Evolutionary conservation across 2,113 vertebrate genomes (phyloP).

Genomic region (Bos indicus): DNA sequence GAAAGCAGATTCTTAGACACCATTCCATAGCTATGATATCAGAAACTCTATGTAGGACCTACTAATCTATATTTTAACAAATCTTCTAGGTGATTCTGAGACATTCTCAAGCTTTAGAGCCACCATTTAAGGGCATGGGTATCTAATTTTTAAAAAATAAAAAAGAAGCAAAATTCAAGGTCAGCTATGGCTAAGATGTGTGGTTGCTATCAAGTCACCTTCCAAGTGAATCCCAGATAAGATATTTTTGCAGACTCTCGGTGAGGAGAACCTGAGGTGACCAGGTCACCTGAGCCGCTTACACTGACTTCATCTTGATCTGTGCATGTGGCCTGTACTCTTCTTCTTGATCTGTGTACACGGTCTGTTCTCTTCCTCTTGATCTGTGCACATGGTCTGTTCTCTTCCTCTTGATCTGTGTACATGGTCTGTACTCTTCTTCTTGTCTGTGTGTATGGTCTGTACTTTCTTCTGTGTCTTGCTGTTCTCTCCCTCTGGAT

Average conservation of each 20-base stretch:
- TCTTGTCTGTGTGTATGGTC: neutral
- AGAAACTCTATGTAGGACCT: neutral
- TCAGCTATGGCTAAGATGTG: neutral
- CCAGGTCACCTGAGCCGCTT: neutral
- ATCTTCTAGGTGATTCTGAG: neutral
- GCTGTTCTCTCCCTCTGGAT: neutral
- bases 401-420: neutral
- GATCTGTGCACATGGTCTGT: neutral
- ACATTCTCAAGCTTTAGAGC: neutral
- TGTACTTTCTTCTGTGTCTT: neutral
- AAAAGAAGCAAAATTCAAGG: neutral
- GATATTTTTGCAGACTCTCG: neutral
- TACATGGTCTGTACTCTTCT: neutral
- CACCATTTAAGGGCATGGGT: neutral
- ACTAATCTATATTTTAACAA: neutral
- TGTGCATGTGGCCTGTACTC: neutral
- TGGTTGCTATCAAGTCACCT: neutral
- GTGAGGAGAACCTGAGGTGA: accelerated
- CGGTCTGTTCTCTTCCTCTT: neutral
- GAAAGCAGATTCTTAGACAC: neutral
- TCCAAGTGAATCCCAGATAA: neutral
- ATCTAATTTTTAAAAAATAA: neutral
- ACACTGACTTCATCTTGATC: neutral
- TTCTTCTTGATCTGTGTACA: neutral
- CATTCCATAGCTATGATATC: neutral